Conservation (phyloP, 2,113 vertebrate genomes). For the Pampusana beccarii region DNA sequence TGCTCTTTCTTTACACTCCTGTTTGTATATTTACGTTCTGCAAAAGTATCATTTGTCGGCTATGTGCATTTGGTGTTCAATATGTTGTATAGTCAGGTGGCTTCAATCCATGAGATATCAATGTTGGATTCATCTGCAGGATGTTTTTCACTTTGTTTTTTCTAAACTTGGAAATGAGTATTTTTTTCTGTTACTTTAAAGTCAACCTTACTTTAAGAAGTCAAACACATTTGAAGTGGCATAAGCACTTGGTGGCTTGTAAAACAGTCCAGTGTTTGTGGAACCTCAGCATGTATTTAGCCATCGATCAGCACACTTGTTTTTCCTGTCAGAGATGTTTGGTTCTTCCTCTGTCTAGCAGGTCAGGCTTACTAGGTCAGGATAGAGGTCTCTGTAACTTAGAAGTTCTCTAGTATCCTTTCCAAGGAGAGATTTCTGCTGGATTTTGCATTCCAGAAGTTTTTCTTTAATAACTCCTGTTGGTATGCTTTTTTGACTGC, state of each 20-base stretch:
- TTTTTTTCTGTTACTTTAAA: not conserved
- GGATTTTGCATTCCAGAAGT: not conserved
- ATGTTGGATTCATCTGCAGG: not conserved
- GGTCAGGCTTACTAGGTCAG: not conserved
- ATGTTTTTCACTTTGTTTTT: not conserved
- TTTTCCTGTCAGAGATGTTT: not conserved
- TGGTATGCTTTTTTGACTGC: not conserved
- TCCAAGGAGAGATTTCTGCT: not conserved
- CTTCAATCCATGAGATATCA: not conserved
- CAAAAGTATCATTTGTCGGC: not conserved
- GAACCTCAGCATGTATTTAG: not conserved
- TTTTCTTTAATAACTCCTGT: not conserved
- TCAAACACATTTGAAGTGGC: not conserved
- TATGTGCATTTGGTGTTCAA: not conserved
- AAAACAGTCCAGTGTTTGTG: not conserved
- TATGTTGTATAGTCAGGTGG: not conserved
- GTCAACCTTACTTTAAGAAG: not conserved
- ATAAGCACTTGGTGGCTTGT: not conserved
- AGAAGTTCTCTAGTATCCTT: not conserved
- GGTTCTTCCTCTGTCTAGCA: not conserved
- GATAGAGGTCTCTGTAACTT: not conserved
- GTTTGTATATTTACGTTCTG: not conserved
- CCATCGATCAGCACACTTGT: accelerated
- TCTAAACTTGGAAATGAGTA: not conserved
- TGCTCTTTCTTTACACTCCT: not conserved